Conservation (phyloP, 2,888 invertebrate genomes). For the Eristalis arbustorum region DNA sequence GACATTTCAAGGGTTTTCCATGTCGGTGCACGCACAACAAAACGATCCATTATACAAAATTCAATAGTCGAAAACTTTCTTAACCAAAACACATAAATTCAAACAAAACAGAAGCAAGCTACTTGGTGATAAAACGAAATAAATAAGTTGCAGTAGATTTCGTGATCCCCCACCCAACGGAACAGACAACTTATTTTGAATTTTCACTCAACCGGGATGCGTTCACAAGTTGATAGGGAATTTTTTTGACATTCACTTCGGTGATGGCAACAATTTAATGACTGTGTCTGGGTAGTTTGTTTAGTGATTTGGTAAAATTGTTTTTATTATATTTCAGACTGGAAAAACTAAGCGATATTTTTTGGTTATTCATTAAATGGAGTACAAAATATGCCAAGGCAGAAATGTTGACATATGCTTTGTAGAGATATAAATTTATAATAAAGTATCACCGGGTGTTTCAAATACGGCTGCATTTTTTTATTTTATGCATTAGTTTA, state of each 20-base stretch:
- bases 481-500: too few relatives aligned
- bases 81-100: constrained; percentile 12
- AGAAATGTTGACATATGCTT: too few relatives aligned
- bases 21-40: constrained; percentile 73
- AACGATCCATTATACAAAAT: constrained; percentile 74
- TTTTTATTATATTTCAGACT: background rate
- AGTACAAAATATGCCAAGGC: too few relatives aligned
- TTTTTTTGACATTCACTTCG: constrained; percentile 8
- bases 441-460: too few relatives aligned
- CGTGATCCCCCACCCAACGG: constrained; percentile 39
- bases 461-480: too few relatives aligned
- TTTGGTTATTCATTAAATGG: too few relatives aligned
- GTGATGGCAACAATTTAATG: background rate
- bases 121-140: background rate
- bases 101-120: background rate
- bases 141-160: background rate
- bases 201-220: constrained; percentile 4
- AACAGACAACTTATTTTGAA: constrained; percentile 53
- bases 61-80: background rate
- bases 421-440: too few relatives aligned
- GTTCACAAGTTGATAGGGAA: constrained; percentile 12
- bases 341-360: too few relatives aligned
- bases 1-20: constrained; percentile 75
- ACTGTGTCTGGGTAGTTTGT: background rate
- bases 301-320: background rate